Conservation (phyloP, 2,797 vertebrate genomes). For the Anguilla megastoma region DNA sequence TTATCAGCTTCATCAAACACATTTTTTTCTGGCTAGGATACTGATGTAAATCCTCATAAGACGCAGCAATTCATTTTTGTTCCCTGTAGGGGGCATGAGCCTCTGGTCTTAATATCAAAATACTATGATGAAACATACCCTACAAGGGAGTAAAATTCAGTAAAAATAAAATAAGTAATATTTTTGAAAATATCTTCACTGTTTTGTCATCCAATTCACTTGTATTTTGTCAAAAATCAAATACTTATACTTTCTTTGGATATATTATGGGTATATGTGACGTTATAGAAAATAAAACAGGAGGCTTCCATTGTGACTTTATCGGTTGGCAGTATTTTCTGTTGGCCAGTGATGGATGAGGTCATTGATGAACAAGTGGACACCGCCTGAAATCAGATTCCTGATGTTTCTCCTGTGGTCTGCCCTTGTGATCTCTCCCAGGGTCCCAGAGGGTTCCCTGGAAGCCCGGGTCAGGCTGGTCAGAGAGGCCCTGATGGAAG, state of each 20-base stretch:
- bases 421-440: conserved; percentile 44
- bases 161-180: too few relatives aligned
- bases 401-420: background rate
- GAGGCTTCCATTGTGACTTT: background rate
- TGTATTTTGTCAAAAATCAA: background rate
- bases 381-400: background rate
- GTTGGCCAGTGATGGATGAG: background rate
- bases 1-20: background rate
- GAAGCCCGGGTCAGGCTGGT: conserved; percentile 52
- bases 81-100: too few relatives aligned
- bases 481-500: conserved; percentile 66
- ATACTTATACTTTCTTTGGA: background rate
- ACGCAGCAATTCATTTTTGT: too few relatives aligned
- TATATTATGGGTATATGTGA: background rate
- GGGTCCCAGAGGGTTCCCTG: conserved; percentile 62
- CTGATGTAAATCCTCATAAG: too few relatives aligned
- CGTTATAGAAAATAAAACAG: background rate
- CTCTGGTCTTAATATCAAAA: too few relatives aligned
- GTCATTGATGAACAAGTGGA: background rate
- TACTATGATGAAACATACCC: too few relatives aligned
- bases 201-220: too few relatives aligned
- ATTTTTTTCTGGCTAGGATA: background rate
- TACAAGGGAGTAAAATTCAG: too few relatives aligned
- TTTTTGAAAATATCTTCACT: too few relatives aligned
- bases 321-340: background rate